A percentile compares a stretch with the other conserved stretches of the same genome.
phyloP scores from a whole-genome alignment of 2,888 invertebrate species.

The Cerceris ruficornis region DNA sequence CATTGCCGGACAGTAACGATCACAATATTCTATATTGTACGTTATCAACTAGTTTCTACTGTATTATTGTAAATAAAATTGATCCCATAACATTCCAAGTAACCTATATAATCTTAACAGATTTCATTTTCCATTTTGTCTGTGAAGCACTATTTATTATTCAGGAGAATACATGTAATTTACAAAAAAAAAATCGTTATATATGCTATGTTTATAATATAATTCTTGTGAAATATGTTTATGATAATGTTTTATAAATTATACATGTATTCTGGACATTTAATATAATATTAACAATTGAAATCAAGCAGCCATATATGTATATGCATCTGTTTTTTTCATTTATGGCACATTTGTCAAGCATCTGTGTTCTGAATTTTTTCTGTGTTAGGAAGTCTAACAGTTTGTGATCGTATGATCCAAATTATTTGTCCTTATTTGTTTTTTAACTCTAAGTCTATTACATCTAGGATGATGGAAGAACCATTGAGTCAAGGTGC shows the following conservation, averaged over 20 bases:
- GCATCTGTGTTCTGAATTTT: background rate
- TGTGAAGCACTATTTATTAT: too few species aligned
- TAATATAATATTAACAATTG: background rate
- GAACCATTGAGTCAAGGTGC: constrained; percentile 72
- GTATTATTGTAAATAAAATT: too few species aligned
- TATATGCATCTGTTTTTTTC: background rate
- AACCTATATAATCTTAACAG: too few species aligned
- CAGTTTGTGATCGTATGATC: background rate
- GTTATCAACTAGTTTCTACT: background rate
- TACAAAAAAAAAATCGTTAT: too few species aligned
- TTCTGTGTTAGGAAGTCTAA: background rate
- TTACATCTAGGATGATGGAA: constrained; percentile 73
- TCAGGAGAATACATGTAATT: too few species aligned
- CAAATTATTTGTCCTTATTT: background rate
- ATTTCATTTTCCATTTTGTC: too few species aligned
- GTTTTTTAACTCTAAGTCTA: background rate
- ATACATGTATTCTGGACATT: too few species aligned
- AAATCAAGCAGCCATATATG: background rate
- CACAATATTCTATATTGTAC: constrained; percentile 11
- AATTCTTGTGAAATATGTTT: too few species aligned
- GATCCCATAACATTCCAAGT: too few species aligned
- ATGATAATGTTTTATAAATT: too few species aligned
- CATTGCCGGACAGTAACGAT: constrained; percentile 7
- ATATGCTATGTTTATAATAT: too few species aligned
- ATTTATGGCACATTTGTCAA: background rate